Evolutionary conservation across 2,113 vertebrate genomes (phyloP).

Genomic region (Hemichromis elongatus): DNA sequence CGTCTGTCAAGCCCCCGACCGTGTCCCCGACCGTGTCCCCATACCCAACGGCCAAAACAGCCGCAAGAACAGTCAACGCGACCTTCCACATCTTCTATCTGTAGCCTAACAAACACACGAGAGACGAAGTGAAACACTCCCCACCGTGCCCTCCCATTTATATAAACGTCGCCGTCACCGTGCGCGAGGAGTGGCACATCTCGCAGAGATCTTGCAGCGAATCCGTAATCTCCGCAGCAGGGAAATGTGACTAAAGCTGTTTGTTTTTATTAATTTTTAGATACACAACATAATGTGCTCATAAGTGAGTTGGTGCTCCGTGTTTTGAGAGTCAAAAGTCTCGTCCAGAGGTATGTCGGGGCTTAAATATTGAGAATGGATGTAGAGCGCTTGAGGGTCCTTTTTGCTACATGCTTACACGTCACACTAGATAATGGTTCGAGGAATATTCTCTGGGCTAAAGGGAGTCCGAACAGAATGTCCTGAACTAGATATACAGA

Average conservation of each 20-base stretch:
- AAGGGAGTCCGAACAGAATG: background rate
- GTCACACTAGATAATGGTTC: background rate
- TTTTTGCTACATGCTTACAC: background rate
- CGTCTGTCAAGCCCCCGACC: slow-evolving; percentile 30
- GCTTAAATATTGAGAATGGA: background rate
- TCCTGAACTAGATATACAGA: background rate
- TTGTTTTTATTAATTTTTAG: background rate
- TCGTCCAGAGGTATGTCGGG: background rate
- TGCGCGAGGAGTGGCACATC: background rate
- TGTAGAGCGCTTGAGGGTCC: background rate
- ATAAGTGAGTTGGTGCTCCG: background rate
- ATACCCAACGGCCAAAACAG: background rate
- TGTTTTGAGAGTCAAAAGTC: background rate
- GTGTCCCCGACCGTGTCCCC: rapidly evolving
- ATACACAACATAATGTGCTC: background rate
- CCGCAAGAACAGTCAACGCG: background rate
- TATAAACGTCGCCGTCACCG: background rate
- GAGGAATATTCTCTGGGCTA: background rate
- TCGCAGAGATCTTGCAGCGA: background rate
- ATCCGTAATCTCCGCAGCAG: background rate
- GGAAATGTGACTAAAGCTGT: background rate
- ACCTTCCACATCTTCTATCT: slow-evolving; percentile 23
- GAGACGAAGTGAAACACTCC: background rate
- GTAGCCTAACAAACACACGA: rapidly evolving
- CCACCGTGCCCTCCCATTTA: background rate